Percentiles rank a stretch among this genome's conserved stretches.
Conservation (phyloP, 1,140 invertebrate species). For the Procambarus virginalis region DNA sequence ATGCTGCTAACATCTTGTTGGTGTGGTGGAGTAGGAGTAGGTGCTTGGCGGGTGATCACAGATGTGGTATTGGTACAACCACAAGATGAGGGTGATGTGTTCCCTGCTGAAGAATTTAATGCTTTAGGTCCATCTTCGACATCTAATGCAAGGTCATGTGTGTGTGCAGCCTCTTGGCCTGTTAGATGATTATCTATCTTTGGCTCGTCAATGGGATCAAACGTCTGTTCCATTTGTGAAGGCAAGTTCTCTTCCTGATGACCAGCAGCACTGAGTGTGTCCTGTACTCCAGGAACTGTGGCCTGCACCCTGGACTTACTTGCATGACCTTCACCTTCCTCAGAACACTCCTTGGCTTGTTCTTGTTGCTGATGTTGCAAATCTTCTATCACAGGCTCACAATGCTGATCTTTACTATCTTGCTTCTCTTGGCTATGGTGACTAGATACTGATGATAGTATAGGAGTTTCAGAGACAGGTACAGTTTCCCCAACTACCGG, state of each 20-base stretch:
- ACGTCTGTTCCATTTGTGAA: conserved; percentile 58
- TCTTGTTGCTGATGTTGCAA: conserved; percentile 27
- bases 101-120: conserved; percentile 49
- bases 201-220: conserved; percentile 42
- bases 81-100: conserved; percentile 61
- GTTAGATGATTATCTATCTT: conserved; percentile 56
- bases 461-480: conserved; percentile 43
- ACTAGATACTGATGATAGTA: conserved; percentile 57
- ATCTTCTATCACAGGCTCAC: conserved; percentile 51
- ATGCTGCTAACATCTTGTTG: conserved; percentile 73
- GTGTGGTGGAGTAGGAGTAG: conserved; percentile 69
- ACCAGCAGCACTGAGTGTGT: conserved; percentile 40
- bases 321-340: conserved; percentile 9
- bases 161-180: conserved; percentile 52
- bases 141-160: conserved; percentile 58
- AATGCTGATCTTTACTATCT: conserved; percentile 40
- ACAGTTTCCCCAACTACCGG: conserved; percentile 46
- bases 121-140: conserved; percentile 56
- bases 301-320: conserved; percentile 29
- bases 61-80: conserved; percentile 62
- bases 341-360: conserved; percentile 29
- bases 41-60: conserved; percentile 65
- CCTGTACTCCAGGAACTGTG: conserved; percentile 33
- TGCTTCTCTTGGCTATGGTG: conserved; percentile 54
- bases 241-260: conserved; percentile 51